Conservation (phyloP, 1,140 invertebrate genomes). For the Drosophila grimshawi region DNA sequence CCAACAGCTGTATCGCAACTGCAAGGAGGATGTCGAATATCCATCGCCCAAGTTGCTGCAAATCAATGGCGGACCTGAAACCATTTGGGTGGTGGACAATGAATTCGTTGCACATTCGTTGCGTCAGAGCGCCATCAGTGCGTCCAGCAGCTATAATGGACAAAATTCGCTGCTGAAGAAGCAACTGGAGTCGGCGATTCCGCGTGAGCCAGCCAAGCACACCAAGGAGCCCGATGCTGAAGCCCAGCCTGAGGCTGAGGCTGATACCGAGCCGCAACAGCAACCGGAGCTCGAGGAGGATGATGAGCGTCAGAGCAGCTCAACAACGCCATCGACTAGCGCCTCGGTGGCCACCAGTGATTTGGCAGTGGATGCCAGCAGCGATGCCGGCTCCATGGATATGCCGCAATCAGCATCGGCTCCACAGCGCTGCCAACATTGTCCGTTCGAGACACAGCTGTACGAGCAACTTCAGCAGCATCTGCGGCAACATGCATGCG, state of each 20-base stretch:
- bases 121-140: slow-evolving; percentile 67
- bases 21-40: slow-evolving; percentile 87
- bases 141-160: slow-evolving; percentile 56
- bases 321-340: slow-evolving; percentile 68
- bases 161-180: slow-evolving; percentile 76
- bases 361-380: slow-evolving; percentile 68
- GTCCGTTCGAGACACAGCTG: slow-evolving; percentile 70
- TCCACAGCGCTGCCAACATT: slow-evolving; percentile 88
- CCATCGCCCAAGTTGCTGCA: slow-evolving; percentile 87
- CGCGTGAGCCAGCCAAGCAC: neutral
- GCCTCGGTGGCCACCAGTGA: slow-evolving; percentile 77
- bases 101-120: slow-evolving; percentile 67
- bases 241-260: slow-evolving; percentile 24
- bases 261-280: slow-evolving; percentile 3
- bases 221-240: neutral
- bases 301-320: slow-evolving; percentile 59
- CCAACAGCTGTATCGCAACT: slow-evolving; percentile 88
- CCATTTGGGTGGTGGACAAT: slow-evolving; percentile 85
- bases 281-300: slow-evolving; percentile 35
- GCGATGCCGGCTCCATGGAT: slow-evolving; percentile 63
- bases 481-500: slow-evolving; percentile 88
- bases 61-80: slow-evolving; percentile 80
- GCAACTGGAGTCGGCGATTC: slow-evolving; percentile 68
- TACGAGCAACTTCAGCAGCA: slow-evolving; percentile 65
- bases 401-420: slow-evolving; percentile 86